phyloP scores from a whole-genome alignment of 2,888 invertebrate genomes.

The Agrotis puta region DNA sequence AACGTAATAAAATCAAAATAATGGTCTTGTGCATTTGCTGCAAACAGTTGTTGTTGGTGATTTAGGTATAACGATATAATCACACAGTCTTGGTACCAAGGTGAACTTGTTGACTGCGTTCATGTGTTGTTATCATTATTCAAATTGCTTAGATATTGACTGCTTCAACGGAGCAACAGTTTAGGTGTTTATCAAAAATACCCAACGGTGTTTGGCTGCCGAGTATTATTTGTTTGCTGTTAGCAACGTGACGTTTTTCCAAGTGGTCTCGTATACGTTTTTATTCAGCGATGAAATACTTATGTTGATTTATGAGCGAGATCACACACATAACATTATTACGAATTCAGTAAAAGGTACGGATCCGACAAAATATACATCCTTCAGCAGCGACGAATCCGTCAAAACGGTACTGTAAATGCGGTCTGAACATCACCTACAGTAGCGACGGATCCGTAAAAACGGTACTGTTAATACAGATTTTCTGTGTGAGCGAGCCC shows the following conservation, averaged over 20 bases:
- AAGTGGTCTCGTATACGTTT: not conserved
- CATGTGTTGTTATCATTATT: slow-evolving; percentile 19
- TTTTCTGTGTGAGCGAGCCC: too few species aligned
- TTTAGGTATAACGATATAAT: slow-evolving; percentile 11
- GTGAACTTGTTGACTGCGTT: slow-evolving; percentile 19
- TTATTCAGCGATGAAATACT: too few species aligned
- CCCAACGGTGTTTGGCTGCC: not conserved
- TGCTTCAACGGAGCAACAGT: not conserved
- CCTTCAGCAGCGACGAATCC: too few species aligned
- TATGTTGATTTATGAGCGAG: too few species aligned
- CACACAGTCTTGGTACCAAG: slow-evolving; percentile 19
- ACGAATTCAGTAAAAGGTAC: too few species aligned
- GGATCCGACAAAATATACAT: too few species aligned
- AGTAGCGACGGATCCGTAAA: too few species aligned
- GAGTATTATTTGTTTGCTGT: slow-evolving; percentile 12
- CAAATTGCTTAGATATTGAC: slow-evolving; percentile 16
- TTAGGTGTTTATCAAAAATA: not conserved
- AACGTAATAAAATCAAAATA: slow-evolving; percentile 20
- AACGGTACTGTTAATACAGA: too few species aligned
- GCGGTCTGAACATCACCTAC: too few species aligned
- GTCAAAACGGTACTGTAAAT: too few species aligned
- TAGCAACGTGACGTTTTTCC: slow-evolving; percentile 2
- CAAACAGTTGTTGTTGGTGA: slow-evolving; percentile 21
- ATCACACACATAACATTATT: too few species aligned
- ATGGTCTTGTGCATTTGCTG: slow-evolving; percentile 6